A percentile compares a stretch with the other conserved stretches of the same genome.
These are phyloP conservation scores for Brienomyrus brachyistius DNA, from an alignment of 2,113 vertebrate species.

Conservation along the genomic window DNA sequence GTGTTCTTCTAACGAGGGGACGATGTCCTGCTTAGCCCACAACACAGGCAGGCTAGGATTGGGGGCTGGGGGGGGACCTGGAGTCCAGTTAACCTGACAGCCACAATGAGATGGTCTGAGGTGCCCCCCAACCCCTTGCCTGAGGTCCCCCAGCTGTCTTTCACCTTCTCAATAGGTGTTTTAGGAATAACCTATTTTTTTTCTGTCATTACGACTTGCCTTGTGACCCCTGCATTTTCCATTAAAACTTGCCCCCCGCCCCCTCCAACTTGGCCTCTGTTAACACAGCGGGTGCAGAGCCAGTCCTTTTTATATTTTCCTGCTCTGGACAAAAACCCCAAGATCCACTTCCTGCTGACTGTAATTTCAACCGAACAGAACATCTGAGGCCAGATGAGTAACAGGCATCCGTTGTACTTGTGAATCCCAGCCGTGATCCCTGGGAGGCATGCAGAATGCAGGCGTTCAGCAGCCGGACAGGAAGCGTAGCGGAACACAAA, in stretches of 20 bases:
- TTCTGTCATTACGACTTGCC: neutral
- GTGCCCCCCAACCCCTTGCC: neutral
- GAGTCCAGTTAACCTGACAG: neutral
- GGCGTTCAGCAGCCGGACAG: neutral
- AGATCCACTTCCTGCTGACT: neutral
- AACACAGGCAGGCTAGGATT: constrained; percentile 34
- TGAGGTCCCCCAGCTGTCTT: neutral
- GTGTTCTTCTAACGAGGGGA: constrained; percentile 36
- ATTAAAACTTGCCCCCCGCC: neutral
- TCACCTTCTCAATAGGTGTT: neutral
- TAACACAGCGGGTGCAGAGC: neutral
- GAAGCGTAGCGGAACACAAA: neutral
- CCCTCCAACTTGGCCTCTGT: neutral
- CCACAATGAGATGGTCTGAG: neutral
- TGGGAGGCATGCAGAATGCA: neutral
- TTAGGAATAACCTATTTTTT: neutral
- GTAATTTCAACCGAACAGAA: neutral
- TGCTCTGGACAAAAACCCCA: neutral
- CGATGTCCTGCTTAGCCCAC: constrained; percentile 35
- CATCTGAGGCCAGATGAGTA: neutral
- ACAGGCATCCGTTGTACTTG: neutral
- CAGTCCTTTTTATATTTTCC: neutral
- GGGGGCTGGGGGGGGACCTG: neutral
- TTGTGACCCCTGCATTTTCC: neutral
- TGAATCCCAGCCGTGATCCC: neutral